A percentile compares a stretch with the other conserved stretches of the same genome.
Conservation (phyloP, 2,888 invertebrate genomes). For the Nemotelus nigrinus region DNA sequence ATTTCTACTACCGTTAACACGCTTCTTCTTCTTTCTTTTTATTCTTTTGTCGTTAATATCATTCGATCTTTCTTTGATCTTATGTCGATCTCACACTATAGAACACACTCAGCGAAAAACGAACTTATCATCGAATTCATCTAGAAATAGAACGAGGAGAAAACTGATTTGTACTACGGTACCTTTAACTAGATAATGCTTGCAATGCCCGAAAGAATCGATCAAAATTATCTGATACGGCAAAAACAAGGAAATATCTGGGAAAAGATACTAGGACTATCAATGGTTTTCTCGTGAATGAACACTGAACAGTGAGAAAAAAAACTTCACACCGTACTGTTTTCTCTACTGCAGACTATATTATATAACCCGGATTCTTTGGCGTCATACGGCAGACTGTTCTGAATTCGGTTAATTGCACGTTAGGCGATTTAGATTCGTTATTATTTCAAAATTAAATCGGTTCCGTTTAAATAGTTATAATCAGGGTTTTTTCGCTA, state of each 20-base stretch:
- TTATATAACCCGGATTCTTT: constrained; percentile 29
- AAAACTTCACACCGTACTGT: constrained; percentile 7
- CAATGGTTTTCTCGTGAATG: constrained; percentile 13
- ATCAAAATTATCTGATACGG: not conserved
- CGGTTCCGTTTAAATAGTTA: constrained; percentile 7
- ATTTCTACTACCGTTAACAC: constrained; percentile 3
- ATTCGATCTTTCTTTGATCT: constrained; percentile 3
- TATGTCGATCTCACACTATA: constrained; percentile 11
- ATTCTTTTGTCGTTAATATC: not conserved
- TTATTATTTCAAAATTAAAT: constrained; percentile 13
- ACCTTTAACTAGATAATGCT: no score
- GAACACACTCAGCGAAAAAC: constrained; percentile 10
- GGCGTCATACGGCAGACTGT: not conserved
- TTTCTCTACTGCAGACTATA: not conserved
- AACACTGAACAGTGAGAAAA: not conserved
- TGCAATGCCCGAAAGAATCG: no score
- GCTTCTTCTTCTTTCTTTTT: constrained; percentile 6
- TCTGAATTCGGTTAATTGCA: not conserved
- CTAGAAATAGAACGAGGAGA: not conserved
- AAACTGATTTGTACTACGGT: no score
- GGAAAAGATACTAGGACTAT: constrained; percentile 33
- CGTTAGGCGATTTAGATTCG: not conserved
- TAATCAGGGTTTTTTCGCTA: constrained; percentile 21
- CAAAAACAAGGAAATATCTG: constrained; percentile 15
- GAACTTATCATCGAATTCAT: not conserved